A percentile compares a stretch with the other conserved stretches of the same genome.
These are phyloP conservation scores for Malacoraja senta DNA, from an alignment of 2,797 vertebrate species.

Conservation along the genomic window DNA sequence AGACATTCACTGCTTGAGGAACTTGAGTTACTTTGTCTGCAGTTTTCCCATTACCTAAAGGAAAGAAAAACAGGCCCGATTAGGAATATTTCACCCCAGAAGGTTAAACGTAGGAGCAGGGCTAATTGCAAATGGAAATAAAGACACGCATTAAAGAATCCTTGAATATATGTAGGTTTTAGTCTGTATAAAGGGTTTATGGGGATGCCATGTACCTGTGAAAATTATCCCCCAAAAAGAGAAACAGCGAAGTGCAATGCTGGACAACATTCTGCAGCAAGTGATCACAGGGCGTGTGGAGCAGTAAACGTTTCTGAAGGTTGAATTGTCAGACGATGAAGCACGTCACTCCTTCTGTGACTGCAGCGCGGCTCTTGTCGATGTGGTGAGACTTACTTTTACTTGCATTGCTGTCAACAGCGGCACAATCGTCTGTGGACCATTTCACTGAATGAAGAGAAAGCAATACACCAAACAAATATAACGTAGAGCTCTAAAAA, in stretches of 20 bases:
- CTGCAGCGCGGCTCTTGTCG: no score
- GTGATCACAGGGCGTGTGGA: no score
- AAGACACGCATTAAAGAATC: background rate
- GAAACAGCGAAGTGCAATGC: background rate
- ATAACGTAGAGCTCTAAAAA: no score
- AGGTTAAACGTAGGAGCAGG: no score
- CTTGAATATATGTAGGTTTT: background rate
- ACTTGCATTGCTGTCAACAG: no score
- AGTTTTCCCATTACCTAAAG: background rate
- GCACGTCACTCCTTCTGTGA: no score
- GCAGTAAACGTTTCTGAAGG: no score
- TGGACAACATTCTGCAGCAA: background rate
- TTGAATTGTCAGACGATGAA: no score
- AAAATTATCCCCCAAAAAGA: background rate
- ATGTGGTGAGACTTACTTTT: no score
- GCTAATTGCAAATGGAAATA: background rate
- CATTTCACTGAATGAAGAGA: no score
- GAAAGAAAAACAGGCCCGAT: background rate
- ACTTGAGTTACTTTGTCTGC: background rate
- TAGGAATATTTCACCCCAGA: background rate
- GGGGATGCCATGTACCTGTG: background rate
- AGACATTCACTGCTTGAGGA: background rate
- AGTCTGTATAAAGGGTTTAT: background rate
- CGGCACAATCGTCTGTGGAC: no score
- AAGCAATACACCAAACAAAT: no score